phyloP scores from a whole-genome alignment of 2,797 vertebrate species.

The Etheostoma perlongum region DNA sequence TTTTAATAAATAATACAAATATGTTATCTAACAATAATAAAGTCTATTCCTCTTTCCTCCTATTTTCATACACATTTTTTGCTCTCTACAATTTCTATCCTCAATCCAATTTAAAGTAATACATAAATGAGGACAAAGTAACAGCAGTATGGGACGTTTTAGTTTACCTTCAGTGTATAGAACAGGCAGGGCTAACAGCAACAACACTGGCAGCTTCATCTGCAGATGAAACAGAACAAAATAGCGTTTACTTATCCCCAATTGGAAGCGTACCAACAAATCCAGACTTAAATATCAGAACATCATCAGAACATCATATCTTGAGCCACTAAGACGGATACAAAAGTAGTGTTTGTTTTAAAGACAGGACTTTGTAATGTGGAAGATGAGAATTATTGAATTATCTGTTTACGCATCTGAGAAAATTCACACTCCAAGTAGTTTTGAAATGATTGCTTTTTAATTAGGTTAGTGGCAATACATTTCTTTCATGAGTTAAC shows the following conservation, averaged over 20 bases:
- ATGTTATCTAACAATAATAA: too few relatives aligned
- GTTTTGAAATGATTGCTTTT: neutral
- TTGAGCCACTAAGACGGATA: neutral
- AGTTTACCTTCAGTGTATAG: neutral
- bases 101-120: too few relatives aligned
- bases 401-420: neutral
- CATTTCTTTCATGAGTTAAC: neutral
- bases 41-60: too few relatives aligned
- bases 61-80: too few relatives aligned
- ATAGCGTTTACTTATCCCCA: neutral
- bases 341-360: neutral
- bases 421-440: neutral
- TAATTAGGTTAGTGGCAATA: neutral
- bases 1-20: too few relatives aligned
- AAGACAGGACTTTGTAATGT: neutral
- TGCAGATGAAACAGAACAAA: constrained; percentile 13
- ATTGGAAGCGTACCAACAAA: neutral
- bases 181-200: constrained; percentile 29
- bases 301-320: neutral
- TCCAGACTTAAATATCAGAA: neutral
- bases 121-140: too few relatives aligned
- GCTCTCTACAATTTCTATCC: neutral
- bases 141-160: neutral
- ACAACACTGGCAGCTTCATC: constrained; percentile 47
- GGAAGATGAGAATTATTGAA: too few relatives aligned